Base-by-base conservation (phyloP, 1,140 invertebrate genomes). In the Sarcophaga peregrina region DNA sequence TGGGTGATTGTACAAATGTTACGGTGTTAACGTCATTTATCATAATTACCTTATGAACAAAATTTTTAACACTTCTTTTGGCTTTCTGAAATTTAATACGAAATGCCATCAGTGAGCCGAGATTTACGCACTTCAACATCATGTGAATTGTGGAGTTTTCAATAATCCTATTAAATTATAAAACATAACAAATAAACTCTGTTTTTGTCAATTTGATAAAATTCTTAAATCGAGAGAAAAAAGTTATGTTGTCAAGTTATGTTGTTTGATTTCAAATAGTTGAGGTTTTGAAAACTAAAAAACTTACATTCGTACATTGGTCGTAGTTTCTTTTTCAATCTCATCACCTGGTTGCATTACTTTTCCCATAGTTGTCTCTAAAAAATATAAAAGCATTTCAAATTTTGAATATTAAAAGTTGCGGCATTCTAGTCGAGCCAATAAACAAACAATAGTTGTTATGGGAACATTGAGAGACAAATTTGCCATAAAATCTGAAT, bases 341-440 rank as follows among this genome's bases (percentile, higher is more conserved):
- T 83, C 48, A 46, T 83, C 82, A n/a, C 82, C 82, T 17, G 52
- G 17, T n/a, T 54, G 3, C 82, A 83, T 83, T 10, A 45, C 37
- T 37, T 83, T 83, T 5, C 82, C 82, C 82, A 83, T 83, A 11
- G 82, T 83, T 3, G 82, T 83, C 78, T 83, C 82, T 83, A 58
- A 17, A 74, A 58, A 58, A 4, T 6, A 58, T 2, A 37, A 37
- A 37, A 37, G 4, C 25, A 37, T 37, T 37, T 37, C 25, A 37
- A 37, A 37, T 37, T 37, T n/a, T n/a, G n/a, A n/a, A n/a, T n/a
- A n/a, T n/a, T n/a, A n/a, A n/a, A n/a, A n/a, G n/a, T n/a, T n/a
- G n/a, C n/a, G n/a, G n/a, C n/a, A 37, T 37, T 37, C 1, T 37
- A 4, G 4, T 37, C 25, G 25, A 37, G 25, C 4, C 25, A 37